These are phyloP conservation scores for Rhinichthys klamathensis DNA, from an alignment of 2,113 vertebrate genomes.

Conservation along the genomic window DNA sequence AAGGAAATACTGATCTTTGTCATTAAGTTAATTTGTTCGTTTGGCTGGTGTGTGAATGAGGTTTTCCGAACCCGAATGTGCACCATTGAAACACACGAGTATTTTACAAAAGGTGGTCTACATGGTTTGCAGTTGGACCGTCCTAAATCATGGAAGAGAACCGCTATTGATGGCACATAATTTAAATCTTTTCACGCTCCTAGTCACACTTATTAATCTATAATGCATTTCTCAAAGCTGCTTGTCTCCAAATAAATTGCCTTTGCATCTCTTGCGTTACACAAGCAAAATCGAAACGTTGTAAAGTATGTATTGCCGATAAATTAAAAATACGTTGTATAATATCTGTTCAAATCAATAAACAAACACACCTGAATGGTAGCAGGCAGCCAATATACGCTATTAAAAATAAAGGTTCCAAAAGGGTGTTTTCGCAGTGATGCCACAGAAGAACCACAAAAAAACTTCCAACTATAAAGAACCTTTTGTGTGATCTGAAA, in stretches of 20 bases:
- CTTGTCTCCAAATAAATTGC: background rate
- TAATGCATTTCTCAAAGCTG: background rate
- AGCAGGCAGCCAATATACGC: background rate
- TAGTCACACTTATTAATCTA: background rate
- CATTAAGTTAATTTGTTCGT: background rate
- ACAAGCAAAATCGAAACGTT: background rate
- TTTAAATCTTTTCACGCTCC: background rate
- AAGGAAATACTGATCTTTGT: background rate
- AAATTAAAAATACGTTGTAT: background rate
- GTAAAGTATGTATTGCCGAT: background rate
- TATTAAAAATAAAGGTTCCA: no score
- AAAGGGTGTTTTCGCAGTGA: no score
- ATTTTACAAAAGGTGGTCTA: background rate
- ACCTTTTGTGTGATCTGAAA: no score
- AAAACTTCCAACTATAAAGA: no score
- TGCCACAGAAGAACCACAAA: no score
- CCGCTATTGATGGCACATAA: background rate
- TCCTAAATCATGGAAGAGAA: background rate
- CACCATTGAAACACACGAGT: background rate
- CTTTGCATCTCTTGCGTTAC: background rate
- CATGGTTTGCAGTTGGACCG: background rate
- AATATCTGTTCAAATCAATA: background rate
- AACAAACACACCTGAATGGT: background rate
- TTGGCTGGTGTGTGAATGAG: background rate
- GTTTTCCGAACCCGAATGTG: no score